A percentile compares a stretch with the other conserved stretches of the same genome.
Evolutionary conservation across 2,888 invertebrate species (phyloP).

Genomic region (Tenthredo distinguenda): DNA sequence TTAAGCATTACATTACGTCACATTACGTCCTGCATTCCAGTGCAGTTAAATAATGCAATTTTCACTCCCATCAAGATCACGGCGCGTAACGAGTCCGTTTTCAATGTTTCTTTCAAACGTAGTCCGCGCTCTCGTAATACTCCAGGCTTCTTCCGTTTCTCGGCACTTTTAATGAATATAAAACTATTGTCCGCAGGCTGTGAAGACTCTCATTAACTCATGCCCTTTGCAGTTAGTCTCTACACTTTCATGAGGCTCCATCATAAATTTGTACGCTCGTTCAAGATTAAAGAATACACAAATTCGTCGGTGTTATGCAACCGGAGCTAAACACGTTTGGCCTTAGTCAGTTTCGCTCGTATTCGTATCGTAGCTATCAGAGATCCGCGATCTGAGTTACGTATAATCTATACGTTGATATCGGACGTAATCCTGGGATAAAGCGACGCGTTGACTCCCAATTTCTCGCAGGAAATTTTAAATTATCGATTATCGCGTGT

Average conservation of each 20-base stretch:
- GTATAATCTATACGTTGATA: not conserved
- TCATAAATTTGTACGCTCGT: not conserved
- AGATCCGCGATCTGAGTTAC: not conserved
- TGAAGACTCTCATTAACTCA: not conserved
- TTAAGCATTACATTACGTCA: not conserved
- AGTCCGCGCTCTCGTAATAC: too few species aligned
- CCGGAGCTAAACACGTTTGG: not conserved
- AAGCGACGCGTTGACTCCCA: not conserved
- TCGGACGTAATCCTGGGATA: not conserved
- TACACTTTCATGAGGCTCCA: not conserved
- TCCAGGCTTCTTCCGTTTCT: not conserved
- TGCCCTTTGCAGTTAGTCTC: not conserved
- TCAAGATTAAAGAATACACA: not conserved
- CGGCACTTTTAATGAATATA: not conserved
- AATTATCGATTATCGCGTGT: constrained; percentile 12
- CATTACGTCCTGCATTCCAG: not conserved
- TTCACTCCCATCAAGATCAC: not conserved
- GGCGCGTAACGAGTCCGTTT: not conserved
- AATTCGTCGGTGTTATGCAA: not conserved
- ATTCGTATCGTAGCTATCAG: not conserved
- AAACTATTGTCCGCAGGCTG: not conserved
- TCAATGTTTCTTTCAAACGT: not conserved
- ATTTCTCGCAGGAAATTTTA: not conserved
- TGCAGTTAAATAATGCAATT: not conserved
- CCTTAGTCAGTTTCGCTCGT: not conserved